Evolutionary conservation across 2,888 invertebrate species (phyloP).

Genomic region (Empis stercorea): DNA sequence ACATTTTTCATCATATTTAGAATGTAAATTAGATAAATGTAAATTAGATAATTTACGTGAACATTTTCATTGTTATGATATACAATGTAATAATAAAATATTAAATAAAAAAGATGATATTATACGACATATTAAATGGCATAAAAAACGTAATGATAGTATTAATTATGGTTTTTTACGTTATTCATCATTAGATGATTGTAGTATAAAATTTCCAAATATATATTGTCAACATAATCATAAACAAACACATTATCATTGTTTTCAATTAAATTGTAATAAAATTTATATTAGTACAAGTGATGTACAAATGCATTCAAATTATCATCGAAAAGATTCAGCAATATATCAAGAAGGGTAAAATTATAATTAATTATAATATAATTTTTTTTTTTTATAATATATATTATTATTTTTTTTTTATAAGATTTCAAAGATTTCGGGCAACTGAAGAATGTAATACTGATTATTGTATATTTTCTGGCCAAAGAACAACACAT

Average conservation of each 20-base stretch:
- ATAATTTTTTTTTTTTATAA: too few relatives aligned
- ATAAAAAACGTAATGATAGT: constrained; percentile 95
- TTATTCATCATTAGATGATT: constrained; percentile 91
- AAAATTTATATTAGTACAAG: constrained; percentile 98
- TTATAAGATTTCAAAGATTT: constrained; percentile 69
- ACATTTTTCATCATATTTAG: constrained; percentile 34
- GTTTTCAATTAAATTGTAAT: constrained; percentile 84
- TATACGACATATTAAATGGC: constrained; percentile 98
- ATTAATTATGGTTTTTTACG: constrained; percentile 73
- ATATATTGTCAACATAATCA: constrained; percentile 70
- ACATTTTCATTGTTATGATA: constrained; percentile 78
- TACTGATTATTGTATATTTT: constrained; percentile 80
- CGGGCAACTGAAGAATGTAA: constrained; percentile 93
- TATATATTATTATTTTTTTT: not conserved
- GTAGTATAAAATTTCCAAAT: constrained; percentile 52
- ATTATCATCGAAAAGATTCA: constrained; percentile 95
- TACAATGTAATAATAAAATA: constrained; percentile 60
- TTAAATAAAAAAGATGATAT: constrained; percentile 98
- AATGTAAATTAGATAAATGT: constrained; percentile 32
- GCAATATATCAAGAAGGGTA: constrained; percentile 91
- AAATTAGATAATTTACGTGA: constrained; percentile 47
- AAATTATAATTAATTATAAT: not conserved
- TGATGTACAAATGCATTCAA: constrained; percentile 98
- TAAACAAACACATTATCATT: constrained; percentile 61
- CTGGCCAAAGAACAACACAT: constrained; percentile 90